Evolutionary conservation across 2,797 vertebrate genomes (phyloP).

Genomic region (Chelon auratus): DNA sequence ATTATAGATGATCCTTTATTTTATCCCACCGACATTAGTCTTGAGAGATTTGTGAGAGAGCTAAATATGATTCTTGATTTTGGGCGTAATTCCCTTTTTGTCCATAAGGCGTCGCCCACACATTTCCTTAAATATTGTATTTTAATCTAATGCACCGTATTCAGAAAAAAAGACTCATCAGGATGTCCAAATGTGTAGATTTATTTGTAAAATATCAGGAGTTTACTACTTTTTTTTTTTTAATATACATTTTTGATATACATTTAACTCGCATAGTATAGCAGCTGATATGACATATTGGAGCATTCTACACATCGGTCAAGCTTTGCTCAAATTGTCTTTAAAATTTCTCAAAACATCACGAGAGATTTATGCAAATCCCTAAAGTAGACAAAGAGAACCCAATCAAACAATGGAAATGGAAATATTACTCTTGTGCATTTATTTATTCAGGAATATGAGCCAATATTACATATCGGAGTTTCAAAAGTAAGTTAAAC

Average conservation of each 20-base stretch:
- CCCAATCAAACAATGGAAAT: too few species aligned
- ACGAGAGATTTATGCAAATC: too few species aligned
- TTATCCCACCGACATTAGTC: too few species aligned
- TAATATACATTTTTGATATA: too few species aligned
- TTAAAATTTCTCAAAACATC: too few species aligned
- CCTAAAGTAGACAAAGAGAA: too few species aligned
- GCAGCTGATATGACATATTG: not conserved
- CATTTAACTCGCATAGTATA: too few species aligned
- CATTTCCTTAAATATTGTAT: conserved; percentile 10
- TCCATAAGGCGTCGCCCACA: conserved; percentile 69
- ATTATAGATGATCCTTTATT: too few species aligned
- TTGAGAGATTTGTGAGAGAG: not conserved
- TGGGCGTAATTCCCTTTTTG: conserved; percentile 20
- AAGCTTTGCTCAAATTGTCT: not conserved
- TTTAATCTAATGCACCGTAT: not conserved
- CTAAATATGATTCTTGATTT: not conserved
- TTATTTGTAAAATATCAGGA: not conserved
- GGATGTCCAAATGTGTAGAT: not conserved
- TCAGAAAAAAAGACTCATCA: not conserved
- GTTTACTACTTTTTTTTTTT: not conserved
- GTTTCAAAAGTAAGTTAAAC: too few species aligned
- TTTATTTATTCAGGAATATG: too few species aligned
- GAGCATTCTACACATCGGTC: not conserved
- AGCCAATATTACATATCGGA: too few species aligned
- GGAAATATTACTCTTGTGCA: too few species aligned